Evolutionary conservation across 1,140 invertebrate genomes (phyloP), one percentile per base, ranked within the genome.

Genomic region (Drosophila mayri): DNA sequence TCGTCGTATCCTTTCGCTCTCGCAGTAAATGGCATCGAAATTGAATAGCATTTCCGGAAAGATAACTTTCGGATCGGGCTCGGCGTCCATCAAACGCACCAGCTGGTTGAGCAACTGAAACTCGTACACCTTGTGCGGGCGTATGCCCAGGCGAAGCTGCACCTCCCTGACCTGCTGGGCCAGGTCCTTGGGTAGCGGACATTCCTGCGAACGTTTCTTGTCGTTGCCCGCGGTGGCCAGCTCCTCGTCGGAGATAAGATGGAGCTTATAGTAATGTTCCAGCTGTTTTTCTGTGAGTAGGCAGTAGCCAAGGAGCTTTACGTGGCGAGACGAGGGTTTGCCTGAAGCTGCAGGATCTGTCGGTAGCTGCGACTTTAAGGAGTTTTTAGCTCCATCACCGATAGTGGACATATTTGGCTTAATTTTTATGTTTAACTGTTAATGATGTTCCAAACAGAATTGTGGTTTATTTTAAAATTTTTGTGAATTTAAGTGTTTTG

Each of bases 301-400:
- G 38, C 81, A 84, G 41, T 49, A 65, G 20, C 81, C 81, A 7
- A 41, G 22, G 35, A 83, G 79, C 47, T 72, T 76, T 0, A 84
- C 35, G n/a, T 76, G 68, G 3, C 65, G 37, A 11, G 43, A 18
- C 2, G 43, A 18, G 3, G 0, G 11, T 10, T 61, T 7, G 3
- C 32, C 30, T 18, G 35, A 12, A 37, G 35, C 3, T 3, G 14
- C 14, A 4, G 18, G 1, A 8, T 37, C 35, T 37, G 4, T 3
- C 11, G 7, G 25, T 14, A 25, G 35, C 12, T 38, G 37, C 8
- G 32, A 0, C 11, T 35, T 11, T 35, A 11, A 4, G 12, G 35
- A 0, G 11, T 11, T 35, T 12, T 4, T 9, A 3, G 35, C 35
- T 38, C 14, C 5, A 38, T 16, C 6, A 38, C 16, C 14, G 1